Conservation (phyloP, 2,797 vertebrate genomes). For the Acestrorhynchus altus region DNA sequence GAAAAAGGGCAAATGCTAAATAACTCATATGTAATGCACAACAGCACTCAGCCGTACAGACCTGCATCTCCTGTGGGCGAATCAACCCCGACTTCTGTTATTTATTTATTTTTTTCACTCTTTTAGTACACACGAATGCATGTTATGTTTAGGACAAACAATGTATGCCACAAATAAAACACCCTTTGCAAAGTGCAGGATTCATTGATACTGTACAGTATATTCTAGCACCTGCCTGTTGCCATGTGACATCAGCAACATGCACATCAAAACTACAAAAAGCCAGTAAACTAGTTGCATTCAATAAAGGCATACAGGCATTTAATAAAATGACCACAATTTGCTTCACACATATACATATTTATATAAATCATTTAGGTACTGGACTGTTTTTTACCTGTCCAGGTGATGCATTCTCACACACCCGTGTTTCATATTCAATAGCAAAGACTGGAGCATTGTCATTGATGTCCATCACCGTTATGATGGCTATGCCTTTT, state of each 20-base stretch:
- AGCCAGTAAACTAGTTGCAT: background rate
- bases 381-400: conserved; percentile 77
- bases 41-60: background rate
- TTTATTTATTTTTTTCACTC: background rate
- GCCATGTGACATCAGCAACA: background rate
- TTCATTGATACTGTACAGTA: no score
- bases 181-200: background rate
- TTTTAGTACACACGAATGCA: background rate
- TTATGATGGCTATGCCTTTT: conserved; percentile 87
- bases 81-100: background rate
- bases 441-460: conserved; percentile 94
- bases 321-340: no score
- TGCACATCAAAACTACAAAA: background rate
- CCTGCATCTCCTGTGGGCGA: conserved; percentile 4
- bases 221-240: background rate
- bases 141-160: background rate
- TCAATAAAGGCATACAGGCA: no score
- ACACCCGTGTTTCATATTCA: conserved; percentile 91
- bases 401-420: conserved; percentile 88
- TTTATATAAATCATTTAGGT: no score
- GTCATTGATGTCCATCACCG: conserved; percentile 93
- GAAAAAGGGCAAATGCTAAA: conserved; percentile 72
- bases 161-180: background rate
- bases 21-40: conserved; percentile 50
- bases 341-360: background rate